Percentiles rank a stretch among this genome's conserved stretches.
phyloP scores from a whole-genome alignment of 2,888 invertebrate genomes.

The Scrobipalpa atriplicella region DNA sequence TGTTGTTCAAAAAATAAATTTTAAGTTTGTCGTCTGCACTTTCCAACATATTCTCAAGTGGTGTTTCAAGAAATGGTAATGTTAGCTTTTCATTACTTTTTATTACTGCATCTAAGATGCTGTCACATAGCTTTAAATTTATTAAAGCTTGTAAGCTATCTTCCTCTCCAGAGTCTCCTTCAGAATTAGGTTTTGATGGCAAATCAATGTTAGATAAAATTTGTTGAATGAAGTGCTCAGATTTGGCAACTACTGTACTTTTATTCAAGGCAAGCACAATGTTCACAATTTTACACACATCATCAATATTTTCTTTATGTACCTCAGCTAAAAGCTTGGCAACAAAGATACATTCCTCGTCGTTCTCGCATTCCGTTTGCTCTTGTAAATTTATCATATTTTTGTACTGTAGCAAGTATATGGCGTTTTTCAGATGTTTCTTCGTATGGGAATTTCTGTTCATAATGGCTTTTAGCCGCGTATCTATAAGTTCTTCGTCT shows the following conservation, averaged over 20 bases:
- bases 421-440: constrained; percentile 57
- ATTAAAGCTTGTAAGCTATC: constrained; percentile 39
- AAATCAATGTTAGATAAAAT: constrained; percentile 55
- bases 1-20: constrained; percentile 61
- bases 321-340: constrained; percentile 54
- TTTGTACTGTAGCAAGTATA: constrained; percentile 70
- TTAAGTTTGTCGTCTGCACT: constrained; percentile 55
- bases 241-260: constrained; percentile 55
- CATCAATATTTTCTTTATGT: constrained; percentile 51
- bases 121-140: constrained; percentile 58
- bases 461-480: constrained; percentile 62
- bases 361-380: constrained; percentile 65
- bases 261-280: constrained; percentile 57
- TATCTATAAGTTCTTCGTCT: constrained; percentile 69
- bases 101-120: constrained; percentile 59
- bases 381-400: constrained; percentile 66
- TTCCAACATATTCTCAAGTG: constrained; percentile 58
- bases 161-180: constrained; percentile 30
- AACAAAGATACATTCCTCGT: constrained; percentile 60
- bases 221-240: constrained; percentile 75
- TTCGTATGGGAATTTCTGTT: constrained; percentile 48
- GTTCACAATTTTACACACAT: constrained; percentile 60
- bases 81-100: constrained; percentile 46
- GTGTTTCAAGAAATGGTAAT: constrained; percentile 57
- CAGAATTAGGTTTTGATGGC: constrained; percentile 21